A percentile compares a stretch with the other conserved stretches of the same genome.
Evolutionary conservation across 2,797 vertebrate genomes (phyloP).

Genomic region (Sylvia borin): DNA sequence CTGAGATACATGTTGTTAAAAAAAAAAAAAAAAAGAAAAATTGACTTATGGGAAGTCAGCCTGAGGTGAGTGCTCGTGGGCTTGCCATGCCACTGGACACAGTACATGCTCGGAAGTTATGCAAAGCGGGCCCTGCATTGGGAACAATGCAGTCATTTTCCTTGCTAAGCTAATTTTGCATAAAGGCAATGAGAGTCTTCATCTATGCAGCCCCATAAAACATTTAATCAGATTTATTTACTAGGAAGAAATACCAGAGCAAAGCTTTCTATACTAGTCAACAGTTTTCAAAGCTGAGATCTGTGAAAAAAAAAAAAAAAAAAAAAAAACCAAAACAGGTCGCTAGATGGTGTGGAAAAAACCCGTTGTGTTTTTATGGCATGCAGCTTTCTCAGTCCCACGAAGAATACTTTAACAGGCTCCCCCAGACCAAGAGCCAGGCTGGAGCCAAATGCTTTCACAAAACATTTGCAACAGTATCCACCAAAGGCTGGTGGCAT

Average conservation of each 20-base stretch:
- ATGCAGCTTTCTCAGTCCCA: background rate
- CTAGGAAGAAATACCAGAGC: slow-evolving; percentile 12
- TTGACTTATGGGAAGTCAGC: slow-evolving; percentile 30
- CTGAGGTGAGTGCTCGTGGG: slow-evolving; percentile 28
- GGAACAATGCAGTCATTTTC: slow-evolving; percentile 40
- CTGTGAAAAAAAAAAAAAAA: slow-evolving; percentile 1
- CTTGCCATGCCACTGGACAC: slow-evolving; percentile 50
- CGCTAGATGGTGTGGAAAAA: background rate
- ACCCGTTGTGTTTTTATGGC: background rate
- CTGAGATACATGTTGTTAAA: background rate
- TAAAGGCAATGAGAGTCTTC: slow-evolving; percentile 28
- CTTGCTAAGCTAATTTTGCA: slow-evolving; percentile 28
- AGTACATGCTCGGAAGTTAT: slow-evolving; percentile 40
- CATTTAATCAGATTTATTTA: background rate
- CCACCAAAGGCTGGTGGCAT: background rate
- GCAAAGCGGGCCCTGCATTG: slow-evolving; percentile 39
- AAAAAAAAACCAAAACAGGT: background rate
- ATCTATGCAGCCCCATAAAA: background rate
- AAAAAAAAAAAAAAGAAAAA: background rate
- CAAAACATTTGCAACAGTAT: slow-evolving; percentile 14
- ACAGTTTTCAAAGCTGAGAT: background rate
- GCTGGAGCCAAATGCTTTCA: slow-evolving; percentile 21
- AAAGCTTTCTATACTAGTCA: slow-evolving; percentile 1
- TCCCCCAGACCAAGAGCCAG: background rate
- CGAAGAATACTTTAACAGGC: background rate